A percentile compares a stretch with the other conserved stretches of the same genome.
Conservation (phyloP, 2,797 vertebrate genomes). For the Harpagifer antarcticus region DNA sequence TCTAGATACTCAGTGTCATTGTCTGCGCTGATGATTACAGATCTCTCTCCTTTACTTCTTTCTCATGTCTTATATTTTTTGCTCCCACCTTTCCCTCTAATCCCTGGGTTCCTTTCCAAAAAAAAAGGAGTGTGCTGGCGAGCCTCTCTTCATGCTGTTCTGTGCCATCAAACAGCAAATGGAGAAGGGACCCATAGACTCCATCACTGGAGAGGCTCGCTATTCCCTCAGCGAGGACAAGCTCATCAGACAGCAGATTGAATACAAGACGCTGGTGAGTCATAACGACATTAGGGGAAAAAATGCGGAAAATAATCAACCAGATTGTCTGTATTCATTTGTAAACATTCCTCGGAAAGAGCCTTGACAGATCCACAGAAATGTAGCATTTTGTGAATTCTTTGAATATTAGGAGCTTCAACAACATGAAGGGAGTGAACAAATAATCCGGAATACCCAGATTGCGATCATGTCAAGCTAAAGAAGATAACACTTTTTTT, state of each 20-base stretch:
- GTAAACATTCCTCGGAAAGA: constrained; percentile 23
- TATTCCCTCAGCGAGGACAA: constrained; percentile 99
- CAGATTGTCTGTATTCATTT: constrained; percentile 30
- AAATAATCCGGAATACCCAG: constrained; percentile 12
- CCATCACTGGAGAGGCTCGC: constrained; percentile 96
- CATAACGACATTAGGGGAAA: constrained; percentile 47
- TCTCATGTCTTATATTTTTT: constrained; percentile 30
- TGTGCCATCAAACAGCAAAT: constrained; percentile 99
- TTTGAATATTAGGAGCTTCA: constrained; percentile 25
- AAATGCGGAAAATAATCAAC: not conserved
- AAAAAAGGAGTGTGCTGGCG: constrained; percentile 92
- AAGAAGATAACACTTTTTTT: not conserved
- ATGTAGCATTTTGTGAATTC: constrained; percentile 24
- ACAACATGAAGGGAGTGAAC: not conserved
- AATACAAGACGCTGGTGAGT: constrained; percentile 98
- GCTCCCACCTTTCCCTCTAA: constrained; percentile 54
- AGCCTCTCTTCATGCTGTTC: constrained; percentile 96
- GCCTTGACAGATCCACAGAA: constrained; percentile 22
- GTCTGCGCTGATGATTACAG: constrained; percentile 43
- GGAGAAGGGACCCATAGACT: constrained; percentile 97
- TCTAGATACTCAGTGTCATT: constrained; percentile 28
- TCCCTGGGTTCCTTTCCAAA: constrained; percentile 54
- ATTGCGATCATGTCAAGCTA: constrained; percentile 6
- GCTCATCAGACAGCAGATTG: constrained; percentile 97
- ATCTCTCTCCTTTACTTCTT: constrained; percentile 34